Conservation (phyloP, 2,888 invertebrate genomes). For the Xestia c-nigrum region DNA sequence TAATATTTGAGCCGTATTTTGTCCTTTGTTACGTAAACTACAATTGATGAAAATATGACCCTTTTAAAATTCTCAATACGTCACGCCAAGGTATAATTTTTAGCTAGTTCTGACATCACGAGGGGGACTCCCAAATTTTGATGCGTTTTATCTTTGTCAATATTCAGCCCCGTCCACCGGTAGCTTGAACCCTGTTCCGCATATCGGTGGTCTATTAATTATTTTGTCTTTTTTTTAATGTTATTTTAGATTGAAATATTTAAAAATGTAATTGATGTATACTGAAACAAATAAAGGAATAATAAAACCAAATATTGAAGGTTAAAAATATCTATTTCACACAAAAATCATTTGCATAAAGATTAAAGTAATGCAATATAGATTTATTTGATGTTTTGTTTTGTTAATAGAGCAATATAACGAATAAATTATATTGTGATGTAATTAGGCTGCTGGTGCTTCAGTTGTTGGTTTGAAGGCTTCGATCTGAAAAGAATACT, state of each 20-base stretch:
- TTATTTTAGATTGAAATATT: no score
- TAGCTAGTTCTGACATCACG: no score
- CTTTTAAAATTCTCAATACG: no score
- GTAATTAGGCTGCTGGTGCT: constrained; percentile 8
- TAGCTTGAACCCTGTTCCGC: neutral
- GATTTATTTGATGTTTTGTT: constrained; percentile 7
- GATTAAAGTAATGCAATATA: constrained; percentile 1
- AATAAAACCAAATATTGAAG: neutral
- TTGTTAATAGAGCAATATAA: neutral
- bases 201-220: neutral
- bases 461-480: accelerated
- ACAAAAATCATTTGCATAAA: neutral
- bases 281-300: neutral
- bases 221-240: no score
- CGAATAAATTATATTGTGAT: neutral
- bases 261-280: neutral
- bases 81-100: no score
- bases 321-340: constrained; percentile 18
- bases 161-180: no score
- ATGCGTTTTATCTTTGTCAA: no score
- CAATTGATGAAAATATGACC: no score
- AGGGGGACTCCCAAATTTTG: no score
- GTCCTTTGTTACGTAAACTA: no score
- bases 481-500: constrained; percentile 1
- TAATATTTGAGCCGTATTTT: no score